Conservation (phyloP, 2,113 vertebrate genomes). For the Phaetusa simplex region DNA sequence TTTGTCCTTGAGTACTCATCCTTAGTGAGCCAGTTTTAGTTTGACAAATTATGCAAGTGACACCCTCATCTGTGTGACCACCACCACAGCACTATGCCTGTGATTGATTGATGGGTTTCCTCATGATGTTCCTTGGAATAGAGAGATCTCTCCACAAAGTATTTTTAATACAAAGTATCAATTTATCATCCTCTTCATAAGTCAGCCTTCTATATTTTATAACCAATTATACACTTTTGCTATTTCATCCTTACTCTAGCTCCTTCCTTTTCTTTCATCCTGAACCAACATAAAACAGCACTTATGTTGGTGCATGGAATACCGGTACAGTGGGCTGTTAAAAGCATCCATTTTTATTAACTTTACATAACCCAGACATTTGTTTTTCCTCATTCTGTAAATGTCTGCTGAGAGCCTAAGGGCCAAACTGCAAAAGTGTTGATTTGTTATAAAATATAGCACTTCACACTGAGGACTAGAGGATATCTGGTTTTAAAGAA, state of each 20-base stretch:
- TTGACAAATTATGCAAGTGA: not conserved
- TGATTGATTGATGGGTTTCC: not conserved
- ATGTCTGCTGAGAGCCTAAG: not conserved
- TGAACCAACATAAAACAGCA: not conserved
- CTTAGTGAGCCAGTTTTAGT: not conserved
- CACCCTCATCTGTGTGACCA: not conserved
- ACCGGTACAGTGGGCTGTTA: not conserved
- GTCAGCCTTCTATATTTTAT: not conserved
- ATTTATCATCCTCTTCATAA: not conserved
- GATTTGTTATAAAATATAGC: not conserved
- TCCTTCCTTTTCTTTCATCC: not conserved
- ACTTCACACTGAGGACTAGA: not conserved
- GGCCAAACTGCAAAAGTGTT: not conserved
- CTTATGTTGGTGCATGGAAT: not conserved
- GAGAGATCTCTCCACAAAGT: not conserved
- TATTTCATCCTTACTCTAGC: not conserved
- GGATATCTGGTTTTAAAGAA: not conserved
- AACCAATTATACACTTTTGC: not conserved
- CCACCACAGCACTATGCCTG: not conserved
- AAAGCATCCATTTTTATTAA: not conserved
- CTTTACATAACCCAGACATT: not conserved
- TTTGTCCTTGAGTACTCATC: not conserved
- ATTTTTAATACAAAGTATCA: not conserved
- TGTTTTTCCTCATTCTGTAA: slow-evolving; percentile 1
- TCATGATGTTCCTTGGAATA: not conserved